Evolutionary conservation across 2,888 invertebrate genomes (phyloP).

Genomic region (Thereva unica): DNA sequence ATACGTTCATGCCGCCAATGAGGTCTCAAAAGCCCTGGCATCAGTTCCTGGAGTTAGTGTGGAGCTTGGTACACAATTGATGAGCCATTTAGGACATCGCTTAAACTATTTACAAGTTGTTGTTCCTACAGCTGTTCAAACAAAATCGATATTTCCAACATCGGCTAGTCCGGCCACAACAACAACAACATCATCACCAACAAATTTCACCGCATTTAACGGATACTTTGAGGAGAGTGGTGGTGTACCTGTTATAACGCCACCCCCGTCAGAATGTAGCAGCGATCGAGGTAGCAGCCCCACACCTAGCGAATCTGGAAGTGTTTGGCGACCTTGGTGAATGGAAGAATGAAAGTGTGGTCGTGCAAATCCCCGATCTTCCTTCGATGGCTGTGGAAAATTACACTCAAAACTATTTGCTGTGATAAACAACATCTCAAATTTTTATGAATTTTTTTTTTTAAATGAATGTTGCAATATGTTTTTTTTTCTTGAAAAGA

Average conservation of each 20-base stretch:
- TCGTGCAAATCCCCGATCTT: neutral
- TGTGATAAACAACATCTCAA: constrained; percentile 26
- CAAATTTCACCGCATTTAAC: neutral
- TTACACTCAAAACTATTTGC: constrained; percentile 8
- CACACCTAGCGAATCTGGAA: constrained; percentile 53
- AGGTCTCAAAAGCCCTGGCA: constrained; percentile 84
- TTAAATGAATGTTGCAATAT: neutral
- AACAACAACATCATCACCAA: constrained; percentile 17
- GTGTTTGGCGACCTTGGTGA: constrained; percentile 58
- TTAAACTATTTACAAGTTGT: constrained; percentile 65
- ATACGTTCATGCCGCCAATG: constrained; percentile 87
- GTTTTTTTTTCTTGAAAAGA: neutral
- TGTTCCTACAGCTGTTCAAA: constrained; percentile 50
- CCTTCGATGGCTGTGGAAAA: constrained; percentile 27
- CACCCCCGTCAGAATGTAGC: constrained; percentile 57
- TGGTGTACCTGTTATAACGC: constrained; percentile 50
- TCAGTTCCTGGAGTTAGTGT: constrained; percentile 87
- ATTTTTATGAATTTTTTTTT: neutral
- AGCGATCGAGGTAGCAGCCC: constrained; percentile 56
- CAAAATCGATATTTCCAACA: neutral
- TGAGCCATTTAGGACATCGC: constrained; percentile 87
- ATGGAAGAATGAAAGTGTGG: neutral
- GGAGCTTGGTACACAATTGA: constrained; percentile 82
- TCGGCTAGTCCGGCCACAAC: neutral
- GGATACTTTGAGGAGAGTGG: constrained; percentile 40